Evolutionary conservation across 2,888 invertebrate genomes (phyloP).

Genomic region (Epirrhoe tristata): DNA sequence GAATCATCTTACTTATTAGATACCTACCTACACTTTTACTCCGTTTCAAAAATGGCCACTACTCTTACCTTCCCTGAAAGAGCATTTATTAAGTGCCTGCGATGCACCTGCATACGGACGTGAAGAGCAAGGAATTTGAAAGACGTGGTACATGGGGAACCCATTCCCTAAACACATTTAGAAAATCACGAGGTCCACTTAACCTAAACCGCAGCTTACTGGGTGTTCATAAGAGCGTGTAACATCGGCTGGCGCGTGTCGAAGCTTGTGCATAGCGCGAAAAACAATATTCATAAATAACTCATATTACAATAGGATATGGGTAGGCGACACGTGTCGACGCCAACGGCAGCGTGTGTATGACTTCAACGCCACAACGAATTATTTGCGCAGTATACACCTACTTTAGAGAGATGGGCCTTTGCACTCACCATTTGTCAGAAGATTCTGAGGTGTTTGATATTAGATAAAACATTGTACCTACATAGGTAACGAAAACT

Average conservation of each 20-base stretch:
- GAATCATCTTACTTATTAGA: no score
- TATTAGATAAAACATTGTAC: no score
- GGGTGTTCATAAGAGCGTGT: slow-evolving; percentile 40
- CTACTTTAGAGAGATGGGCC: slow-evolving; percentile 36
- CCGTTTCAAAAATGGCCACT: no score
- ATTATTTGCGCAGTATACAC: slow-evolving; percentile 70
- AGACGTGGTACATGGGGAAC: background rate
- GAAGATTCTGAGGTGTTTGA: no score
- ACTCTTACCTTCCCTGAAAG: no score
- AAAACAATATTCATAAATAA: slow-evolving; percentile 83
- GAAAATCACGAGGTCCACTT: slow-evolving; percentile 38
- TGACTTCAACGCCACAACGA: slow-evolving; percentile 66
- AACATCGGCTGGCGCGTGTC: slow-evolving; percentile 34
- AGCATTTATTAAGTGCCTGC: no score
- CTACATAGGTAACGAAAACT: no score
- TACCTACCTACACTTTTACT: no score
- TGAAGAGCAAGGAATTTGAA: no score
- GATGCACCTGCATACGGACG: no score
- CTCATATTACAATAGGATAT: slow-evolving; percentile 63
- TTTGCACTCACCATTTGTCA: background rate
- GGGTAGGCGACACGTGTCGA: slow-evolving; percentile 59
- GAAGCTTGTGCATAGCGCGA: slow-evolving; percentile 46
- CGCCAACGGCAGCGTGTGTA: slow-evolving; percentile 57
- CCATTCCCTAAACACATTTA: slow-evolving; percentile 30
- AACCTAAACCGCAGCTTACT: slow-evolving; percentile 34